Evolutionary conservation across 2,113 vertebrate species (phyloP).

Genomic region (Peromyscus maniculatus): DNA sequence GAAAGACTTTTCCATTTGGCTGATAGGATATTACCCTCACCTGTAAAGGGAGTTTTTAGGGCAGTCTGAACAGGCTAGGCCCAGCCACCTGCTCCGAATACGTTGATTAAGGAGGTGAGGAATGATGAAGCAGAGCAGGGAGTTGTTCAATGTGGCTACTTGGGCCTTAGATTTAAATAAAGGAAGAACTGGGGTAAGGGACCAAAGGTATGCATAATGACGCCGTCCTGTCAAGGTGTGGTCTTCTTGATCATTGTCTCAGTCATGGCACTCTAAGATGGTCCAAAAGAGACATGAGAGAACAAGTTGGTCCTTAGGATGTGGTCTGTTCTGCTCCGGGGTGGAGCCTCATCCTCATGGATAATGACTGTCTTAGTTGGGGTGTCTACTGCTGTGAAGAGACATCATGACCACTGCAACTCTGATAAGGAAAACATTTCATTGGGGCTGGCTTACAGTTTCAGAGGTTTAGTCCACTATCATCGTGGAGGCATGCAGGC

Average conservation of each 20-base stretch:
- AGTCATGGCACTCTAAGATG: background rate
- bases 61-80: background rate
- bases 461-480: background rate
- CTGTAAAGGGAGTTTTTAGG: background rate
- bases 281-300: background rate
- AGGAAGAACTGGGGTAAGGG: background rate
- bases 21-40: too few species aligned
- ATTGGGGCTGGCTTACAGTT: background rate
- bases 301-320: background rate
- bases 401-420: background rate
- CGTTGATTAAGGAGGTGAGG: background rate
- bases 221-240: background rate
- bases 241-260: background rate
- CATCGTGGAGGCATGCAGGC: background rate
- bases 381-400: background rate
- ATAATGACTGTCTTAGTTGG: background rate
- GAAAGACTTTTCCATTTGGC: background rate
- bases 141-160: background rate
- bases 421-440: background rate
- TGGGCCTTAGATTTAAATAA: background rate
- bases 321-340: background rate
- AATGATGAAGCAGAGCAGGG: too few species aligned
- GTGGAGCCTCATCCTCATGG: background rate
- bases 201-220: background rate
- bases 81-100: background rate